Evolutionary conservation across 2,113 vertebrate genomes (phyloP).

Genomic region (Diadophis punctatus): DNA sequence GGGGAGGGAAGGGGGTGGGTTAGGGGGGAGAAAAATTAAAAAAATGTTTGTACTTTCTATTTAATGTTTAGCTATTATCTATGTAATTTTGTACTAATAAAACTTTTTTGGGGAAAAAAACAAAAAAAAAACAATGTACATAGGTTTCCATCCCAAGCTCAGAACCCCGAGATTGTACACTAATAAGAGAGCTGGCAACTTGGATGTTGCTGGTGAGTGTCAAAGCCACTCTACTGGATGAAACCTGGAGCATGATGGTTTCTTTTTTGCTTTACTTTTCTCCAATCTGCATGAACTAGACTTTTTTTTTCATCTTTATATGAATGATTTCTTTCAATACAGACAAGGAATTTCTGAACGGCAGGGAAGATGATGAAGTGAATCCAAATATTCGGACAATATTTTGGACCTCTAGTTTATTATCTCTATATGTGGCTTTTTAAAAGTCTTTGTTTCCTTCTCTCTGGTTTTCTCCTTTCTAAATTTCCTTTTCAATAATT

Average conservation of each 20-base stretch:
- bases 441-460: background rate
- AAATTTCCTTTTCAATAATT: background rate
- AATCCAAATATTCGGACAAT: background rate
- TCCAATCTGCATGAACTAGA: background rate
- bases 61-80: too few species aligned
- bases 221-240: background rate
- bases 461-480: background rate
- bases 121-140: too few species aligned
- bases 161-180: background rate
- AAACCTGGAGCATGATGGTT: background rate
- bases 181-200: background rate
- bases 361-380: background rate
- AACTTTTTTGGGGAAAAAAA: too few species aligned
- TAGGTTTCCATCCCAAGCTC: background rate
- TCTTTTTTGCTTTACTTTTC: background rate
- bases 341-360: background rate
- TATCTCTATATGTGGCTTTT: background rate
- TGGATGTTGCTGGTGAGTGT: background rate
- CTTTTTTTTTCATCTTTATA: background rate
- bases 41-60: too few species aligned
- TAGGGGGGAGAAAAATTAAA: too few species aligned
- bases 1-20: too few species aligned
- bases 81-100: too few species aligned
- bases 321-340: too few species aligned
- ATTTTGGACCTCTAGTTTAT: too few species aligned